Evolutionary conservation across 2,797 vertebrate species (phyloP).

Genomic region (Pipistrellus pipistrellus): DNA sequence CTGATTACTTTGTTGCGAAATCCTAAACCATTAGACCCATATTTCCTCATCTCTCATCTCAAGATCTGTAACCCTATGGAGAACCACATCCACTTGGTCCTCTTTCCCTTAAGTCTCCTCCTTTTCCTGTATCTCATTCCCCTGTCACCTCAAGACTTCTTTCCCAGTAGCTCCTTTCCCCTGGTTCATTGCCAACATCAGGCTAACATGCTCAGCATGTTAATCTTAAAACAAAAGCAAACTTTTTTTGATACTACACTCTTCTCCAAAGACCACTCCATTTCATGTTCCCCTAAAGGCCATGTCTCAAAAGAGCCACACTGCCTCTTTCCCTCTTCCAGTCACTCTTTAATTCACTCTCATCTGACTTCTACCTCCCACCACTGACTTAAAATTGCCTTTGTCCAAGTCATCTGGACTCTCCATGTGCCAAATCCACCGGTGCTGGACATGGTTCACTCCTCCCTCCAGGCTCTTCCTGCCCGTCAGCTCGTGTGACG

Average conservation of each 20-base stretch:
- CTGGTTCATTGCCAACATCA: neutral
- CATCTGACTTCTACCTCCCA: neutral
- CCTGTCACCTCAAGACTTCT: neutral
- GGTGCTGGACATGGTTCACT: neutral
- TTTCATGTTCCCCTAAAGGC: conserved; percentile 14
- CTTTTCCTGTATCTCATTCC: neutral
- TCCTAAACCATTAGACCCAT: neutral
- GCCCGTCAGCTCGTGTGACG: neutral
- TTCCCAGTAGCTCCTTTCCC: neutral
- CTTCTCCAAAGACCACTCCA: neutral
- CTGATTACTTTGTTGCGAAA: conserved; percentile 20
- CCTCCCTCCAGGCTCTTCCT: neutral
- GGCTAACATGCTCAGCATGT: neutral
- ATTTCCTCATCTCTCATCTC: neutral
- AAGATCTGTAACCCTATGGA: neutral
- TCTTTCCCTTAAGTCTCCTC: neutral
- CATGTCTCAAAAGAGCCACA: neutral
- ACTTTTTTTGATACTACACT: neutral
- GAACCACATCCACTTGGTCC: neutral
- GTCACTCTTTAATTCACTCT: neutral
- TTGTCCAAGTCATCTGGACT: neutral
- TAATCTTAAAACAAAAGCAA: neutral
- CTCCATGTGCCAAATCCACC: neutral
- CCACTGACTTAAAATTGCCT: neutral
- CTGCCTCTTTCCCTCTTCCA: neutral